Evolutionary conservation across 1,140 invertebrate species (phyloP), one percentile per base, ranked within the genome.

Genomic region (Hyphantria cunea): DNA sequence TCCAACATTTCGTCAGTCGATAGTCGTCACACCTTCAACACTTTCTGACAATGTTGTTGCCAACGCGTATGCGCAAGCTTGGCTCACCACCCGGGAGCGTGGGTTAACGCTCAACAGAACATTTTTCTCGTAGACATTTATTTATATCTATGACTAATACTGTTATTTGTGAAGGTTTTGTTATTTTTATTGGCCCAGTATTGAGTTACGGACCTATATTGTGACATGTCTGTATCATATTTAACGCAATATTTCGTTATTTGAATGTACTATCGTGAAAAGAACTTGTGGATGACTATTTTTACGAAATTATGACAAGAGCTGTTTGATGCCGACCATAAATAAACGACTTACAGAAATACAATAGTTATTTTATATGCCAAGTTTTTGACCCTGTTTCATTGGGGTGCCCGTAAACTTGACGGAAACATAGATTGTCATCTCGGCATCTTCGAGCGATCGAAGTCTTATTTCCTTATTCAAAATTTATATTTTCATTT

Each of bases 131-230:
- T 58, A 58, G 45, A 58, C 51, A 63, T 69, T 64, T 80, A 82
- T 80, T 83, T 80, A 59, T 45, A 73, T 64, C 64, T 56, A 63
- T 86, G 84, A 86, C 77, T 86, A 84, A 86, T 62, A n/a, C 32
- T n/a, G 66, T 71, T 82, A 78, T 84, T 80, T 80, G 60, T 53
- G 72, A 70, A 74, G 68, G 65, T 62, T n/a, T n/a, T n/a, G n/a
- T n/a, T n/a, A 76, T 78, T 77, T 80, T 80, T 81, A 79, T 79
- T 76, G 66, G 70, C 49, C 56, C 50, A 68, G 78, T 79, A 64
- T 84, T 76, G 64, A 69, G 70, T 86, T 86, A 82, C 81, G 52
- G 56, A 50, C 58, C 11, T 64, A 69, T 58, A 49, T 68, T 70
- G 44, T 72, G 59, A 72, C 70, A 66, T 68, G 67, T 73, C 70